Evolutionary conservation across 2,888 invertebrate genomes (phyloP), one percentile per base, ranked within the genome.

Genomic region (Keiferia lycopersicella): DNA sequence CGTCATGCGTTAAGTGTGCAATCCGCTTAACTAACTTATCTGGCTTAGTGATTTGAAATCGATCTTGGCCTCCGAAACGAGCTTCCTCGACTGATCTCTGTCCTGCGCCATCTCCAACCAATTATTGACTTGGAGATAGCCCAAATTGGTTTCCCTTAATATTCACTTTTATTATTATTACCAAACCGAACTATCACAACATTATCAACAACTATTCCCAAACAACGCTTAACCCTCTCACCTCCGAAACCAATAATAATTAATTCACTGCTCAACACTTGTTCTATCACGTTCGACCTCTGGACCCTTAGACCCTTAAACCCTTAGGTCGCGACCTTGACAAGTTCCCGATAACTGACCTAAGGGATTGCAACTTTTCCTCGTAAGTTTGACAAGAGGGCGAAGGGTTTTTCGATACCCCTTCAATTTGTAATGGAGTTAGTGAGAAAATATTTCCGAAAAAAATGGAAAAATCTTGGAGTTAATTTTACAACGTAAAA

Each of bases 221-320:
- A 56, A 16, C 34, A 56, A 30, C 26, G 14, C 16, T 16, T 26
- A 53, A 14, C 53, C 53, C 20, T 20, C 8, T 56, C 56, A 30
- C 34, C 56, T 56, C 34, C 51, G 16, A 56, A 16, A 30, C 51
- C 60, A 26, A 45, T 45, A 57, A 62, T 62, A 62, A 62, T 62
- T 56, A 62, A 62, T 62, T 62, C 56, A 56, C 11, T 26, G 8
- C 30, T 16, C 56, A 41, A 38, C 56, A 56, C 56, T 18, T 22
- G 51, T 53, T 62, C 30, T 41, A 62, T 48, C 63, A 63, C 57
- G 57, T 63, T 48, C 59, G 60, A 45, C 41, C 60, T n/a, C n/a
- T 14, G 34, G 30, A 45, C 60, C 41, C 41, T 20, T 41, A 4
- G 59, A 59, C 22, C 53, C 14, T 51, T 14, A 20, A n/a, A 7